These are phyloP conservation scores for Scartelaos histophorus DNA, from an alignment of 2,113 vertebrate genomes.

Conservation along the genomic window DNA sequence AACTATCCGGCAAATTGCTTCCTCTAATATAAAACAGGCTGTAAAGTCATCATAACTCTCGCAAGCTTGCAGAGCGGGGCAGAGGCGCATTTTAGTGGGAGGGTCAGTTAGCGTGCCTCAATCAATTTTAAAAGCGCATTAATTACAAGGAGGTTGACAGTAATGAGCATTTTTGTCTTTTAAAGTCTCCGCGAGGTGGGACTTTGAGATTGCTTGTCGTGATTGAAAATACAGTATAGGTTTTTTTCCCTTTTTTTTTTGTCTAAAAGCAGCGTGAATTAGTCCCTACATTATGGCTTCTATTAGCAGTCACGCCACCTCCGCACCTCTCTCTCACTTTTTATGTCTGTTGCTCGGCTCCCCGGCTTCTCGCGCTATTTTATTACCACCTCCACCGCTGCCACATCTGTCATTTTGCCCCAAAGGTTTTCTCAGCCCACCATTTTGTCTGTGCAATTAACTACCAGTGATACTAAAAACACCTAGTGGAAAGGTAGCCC, in stretches of 20 bases:
- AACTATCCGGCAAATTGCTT: constrained; percentile 26
- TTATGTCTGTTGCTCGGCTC: constrained; percentile 35
- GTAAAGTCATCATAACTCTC: constrained; percentile 32
- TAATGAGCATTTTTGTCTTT: constrained; percentile 50
- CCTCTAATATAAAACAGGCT: constrained; percentile 34
- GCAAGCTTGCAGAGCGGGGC: constrained; percentile 15
- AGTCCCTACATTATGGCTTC: constrained; percentile 27
- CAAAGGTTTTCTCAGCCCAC: constrained; percentile 48
- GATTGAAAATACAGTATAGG: constrained; percentile 36
- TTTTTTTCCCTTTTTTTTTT: constrained; percentile 35
- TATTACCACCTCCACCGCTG: constrained; percentile 43
- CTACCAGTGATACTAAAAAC: constrained; percentile 46
- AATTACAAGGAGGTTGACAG: constrained; percentile 47
- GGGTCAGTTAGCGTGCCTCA: constrained; percentile 39
- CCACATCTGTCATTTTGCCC: constrained; percentile 64
- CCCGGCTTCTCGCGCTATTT: constrained; percentile 40
- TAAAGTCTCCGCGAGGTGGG: constrained; percentile 41
- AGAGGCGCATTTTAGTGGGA: constrained; percentile 18
- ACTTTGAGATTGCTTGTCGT: constrained; percentile 26
- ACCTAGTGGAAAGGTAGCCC: constrained; percentile 46
- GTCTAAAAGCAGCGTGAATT: constrained; percentile 30
- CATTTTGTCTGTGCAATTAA: constrained; percentile 65
- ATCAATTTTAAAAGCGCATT: constrained; percentile 45
- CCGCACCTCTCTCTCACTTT: constrained; percentile 29
- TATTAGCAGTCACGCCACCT: constrained; percentile 33